phyloP scores from a whole-genome alignment of 1,140 invertebrate genomes.

The Meloidogyne exigua region DNA sequence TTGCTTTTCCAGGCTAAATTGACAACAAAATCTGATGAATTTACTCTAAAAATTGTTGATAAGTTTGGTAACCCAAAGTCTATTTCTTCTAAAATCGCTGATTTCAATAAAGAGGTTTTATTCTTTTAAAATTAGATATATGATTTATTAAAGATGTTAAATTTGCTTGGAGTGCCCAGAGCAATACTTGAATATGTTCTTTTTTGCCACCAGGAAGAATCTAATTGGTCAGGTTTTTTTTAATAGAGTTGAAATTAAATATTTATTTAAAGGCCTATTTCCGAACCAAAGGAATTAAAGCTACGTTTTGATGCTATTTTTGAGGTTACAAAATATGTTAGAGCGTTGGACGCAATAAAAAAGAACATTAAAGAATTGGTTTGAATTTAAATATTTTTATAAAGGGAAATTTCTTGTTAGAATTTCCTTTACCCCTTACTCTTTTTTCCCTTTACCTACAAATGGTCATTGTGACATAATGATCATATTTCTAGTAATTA shows the following conservation, averaged over 20 bases:
- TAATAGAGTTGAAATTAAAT: no score
- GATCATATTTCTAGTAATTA: no score
- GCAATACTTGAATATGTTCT: slow-evolving; percentile 92
- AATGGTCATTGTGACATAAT: no score
- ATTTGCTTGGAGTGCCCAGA: slow-evolving; percentile 80
- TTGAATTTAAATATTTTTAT: slow-evolving; percentile 18
- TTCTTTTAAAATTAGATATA: background rate
- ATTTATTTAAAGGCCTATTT: slow-evolving; percentile 74
- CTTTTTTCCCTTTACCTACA: no score
- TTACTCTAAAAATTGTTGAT: slow-evolving; percentile 68
- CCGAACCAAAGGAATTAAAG: slow-evolving; percentile 88
- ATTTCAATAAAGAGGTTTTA: slow-evolving; percentile 72
- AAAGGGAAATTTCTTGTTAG: no score
- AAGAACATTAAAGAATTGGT: slow-evolving; percentile 73
- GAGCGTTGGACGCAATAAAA: slow-evolving; percentile 79
- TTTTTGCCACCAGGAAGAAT: slow-evolving; percentile 98
- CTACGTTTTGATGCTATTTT: slow-evolving; percentile 97
- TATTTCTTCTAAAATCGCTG: slow-evolving; percentile 72
- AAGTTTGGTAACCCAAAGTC: slow-evolving; percentile 64
- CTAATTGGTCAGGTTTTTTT: slow-evolving; percentile 72
- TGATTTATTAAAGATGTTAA: slow-evolving; percentile 42
- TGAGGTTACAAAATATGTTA: slow-evolving; percentile 86
- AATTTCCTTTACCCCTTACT: no score
- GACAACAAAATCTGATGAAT: slow-evolving; percentile 70
- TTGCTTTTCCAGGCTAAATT: slow-evolving; percentile 21